Percentiles rank a stretch among this genome's conserved stretches.
These are phyloP conservation scores for Pardalotus punctatus DNA, from an alignment of 2,113 vertebrate genomes.

Conservation along the genomic window DNA sequence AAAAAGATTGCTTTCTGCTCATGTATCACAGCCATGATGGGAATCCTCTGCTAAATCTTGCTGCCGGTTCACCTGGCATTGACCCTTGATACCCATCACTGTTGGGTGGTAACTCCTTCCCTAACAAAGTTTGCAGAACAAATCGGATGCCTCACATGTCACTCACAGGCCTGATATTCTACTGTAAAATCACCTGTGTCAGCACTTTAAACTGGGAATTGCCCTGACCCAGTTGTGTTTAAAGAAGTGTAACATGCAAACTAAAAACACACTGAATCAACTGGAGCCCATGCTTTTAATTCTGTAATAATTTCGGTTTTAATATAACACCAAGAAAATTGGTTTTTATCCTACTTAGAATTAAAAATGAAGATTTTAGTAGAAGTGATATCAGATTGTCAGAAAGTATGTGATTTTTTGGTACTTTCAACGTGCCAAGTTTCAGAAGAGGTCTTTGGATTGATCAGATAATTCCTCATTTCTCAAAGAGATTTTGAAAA, in stretches of 20 bases:
- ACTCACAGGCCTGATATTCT: neutral
- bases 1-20: neutral
- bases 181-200: neutral
- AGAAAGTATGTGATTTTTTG: neutral
- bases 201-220: neutral
- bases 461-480: neutral
- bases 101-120: neutral
- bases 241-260: neutral
- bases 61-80: neutral
- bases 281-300: neutral
- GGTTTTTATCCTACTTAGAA: neutral
- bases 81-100: accelerated
- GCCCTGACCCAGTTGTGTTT: neutral
- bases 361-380: neutral
- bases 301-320: neutral
- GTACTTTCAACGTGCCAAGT: neutral
- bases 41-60: neutral
- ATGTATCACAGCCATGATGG: neutral
- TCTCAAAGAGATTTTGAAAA: neutral
- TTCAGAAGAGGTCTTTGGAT: neutral
- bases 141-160: neutral
- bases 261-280: accelerated
- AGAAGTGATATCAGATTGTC: neutral
- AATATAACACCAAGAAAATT: neutral
- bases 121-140: neutral